phyloP scores from a whole-genome alignment of 2,888 invertebrate genomes.

The Zhuqinia jingwanae region DNA sequence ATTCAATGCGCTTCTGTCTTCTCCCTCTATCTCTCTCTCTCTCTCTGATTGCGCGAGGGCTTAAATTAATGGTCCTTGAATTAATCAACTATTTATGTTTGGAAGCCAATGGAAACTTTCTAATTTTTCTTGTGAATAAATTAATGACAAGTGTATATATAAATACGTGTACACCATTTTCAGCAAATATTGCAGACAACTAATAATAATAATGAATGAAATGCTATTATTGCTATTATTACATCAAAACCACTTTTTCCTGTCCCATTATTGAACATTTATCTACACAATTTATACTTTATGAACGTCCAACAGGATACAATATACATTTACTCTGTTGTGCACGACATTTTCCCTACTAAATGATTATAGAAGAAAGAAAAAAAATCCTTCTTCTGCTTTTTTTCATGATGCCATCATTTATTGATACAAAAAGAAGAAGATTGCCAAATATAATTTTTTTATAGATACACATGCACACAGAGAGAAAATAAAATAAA shows the following conservation, averaged over 20 bases:
- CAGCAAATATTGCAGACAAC: not conserved
- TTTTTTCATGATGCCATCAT: not conserved
- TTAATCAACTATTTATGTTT: constrained; percentile 36
- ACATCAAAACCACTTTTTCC: too few species aligned
- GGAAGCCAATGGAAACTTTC: not conserved
- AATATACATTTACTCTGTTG: too few species aligned
- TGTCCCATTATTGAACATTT: not conserved
- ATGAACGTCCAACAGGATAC: too few species aligned
- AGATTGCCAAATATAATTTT: constrained; percentile 25
- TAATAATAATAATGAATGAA: constrained; percentile 9
- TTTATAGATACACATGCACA: too few species aligned
- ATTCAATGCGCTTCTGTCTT: too few species aligned
- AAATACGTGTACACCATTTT: too few species aligned
- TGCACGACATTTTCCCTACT: too few species aligned
- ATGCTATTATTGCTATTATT: too few species aligned
- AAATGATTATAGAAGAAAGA: too few species aligned
- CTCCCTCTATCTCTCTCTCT: too few species aligned
- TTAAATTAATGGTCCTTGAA: constrained; percentile 25
- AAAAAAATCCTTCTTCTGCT: too few species aligned
- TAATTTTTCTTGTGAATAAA: constrained; percentile 5
- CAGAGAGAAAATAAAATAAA: constrained; percentile 4
- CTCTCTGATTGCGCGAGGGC: not conserved
- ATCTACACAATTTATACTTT: too few species aligned
- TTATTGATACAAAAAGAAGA: constrained; percentile 28
- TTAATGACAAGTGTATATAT: not conserved